Evolutionary conservation across 2,888 invertebrate species (phyloP).

Genomic region (Epinotia bilunana): DNA sequence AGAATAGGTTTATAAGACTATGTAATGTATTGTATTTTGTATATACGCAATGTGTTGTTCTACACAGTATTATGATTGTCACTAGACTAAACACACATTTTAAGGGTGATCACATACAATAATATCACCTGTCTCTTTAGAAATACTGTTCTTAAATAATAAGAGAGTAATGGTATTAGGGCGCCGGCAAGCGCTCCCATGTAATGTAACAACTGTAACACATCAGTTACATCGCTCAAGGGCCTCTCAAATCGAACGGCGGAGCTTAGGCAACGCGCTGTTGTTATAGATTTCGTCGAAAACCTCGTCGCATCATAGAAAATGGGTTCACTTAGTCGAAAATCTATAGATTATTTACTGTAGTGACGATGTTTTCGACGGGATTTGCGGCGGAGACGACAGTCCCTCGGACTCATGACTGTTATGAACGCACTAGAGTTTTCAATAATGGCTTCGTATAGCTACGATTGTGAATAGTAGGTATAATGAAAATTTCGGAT

Average conservation of each 20-base stretch:
- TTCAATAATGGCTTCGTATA: slow-evolving; percentile 53
- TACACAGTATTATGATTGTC: slow-evolving; percentile 32
- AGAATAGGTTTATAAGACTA: slow-evolving; percentile 30
- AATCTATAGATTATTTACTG: slow-evolving; percentile 24
- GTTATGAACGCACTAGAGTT: slow-evolving; percentile 60
- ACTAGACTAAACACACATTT: slow-evolving; percentile 22
- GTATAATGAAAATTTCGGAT: slow-evolving; percentile 29
- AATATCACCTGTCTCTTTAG: slow-evolving; percentile 4
- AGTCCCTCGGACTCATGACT: slow-evolving; percentile 30
- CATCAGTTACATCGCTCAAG: slow-evolving; percentile 34
- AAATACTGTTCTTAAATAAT: slow-evolving; percentile 2
- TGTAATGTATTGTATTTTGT: slow-evolving; percentile 28
- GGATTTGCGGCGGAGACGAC: slow-evolving; percentile 50
- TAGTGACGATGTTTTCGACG: slow-evolving; percentile 49
- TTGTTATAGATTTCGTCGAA: slow-evolving; percentile 48
- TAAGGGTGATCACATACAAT: slow-evolving; percentile 5
- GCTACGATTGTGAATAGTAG: slow-evolving; percentile 38
- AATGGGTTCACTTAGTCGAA: slow-evolving; percentile 24
- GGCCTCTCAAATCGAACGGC: slow-evolving; percentile 60
- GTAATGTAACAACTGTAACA: slow-evolving; percentile 37
- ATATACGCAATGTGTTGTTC: slow-evolving; percentile 28
- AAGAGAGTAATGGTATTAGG: slow-evolving; percentile 5
- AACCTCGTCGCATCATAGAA: slow-evolving; percentile 30
- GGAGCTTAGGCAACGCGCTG: slow-evolving; percentile 59
- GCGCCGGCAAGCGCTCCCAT: neutral